phyloP scores from a whole-genome alignment of 2,888 invertebrate species.

The Junonia oenone region DNA sequence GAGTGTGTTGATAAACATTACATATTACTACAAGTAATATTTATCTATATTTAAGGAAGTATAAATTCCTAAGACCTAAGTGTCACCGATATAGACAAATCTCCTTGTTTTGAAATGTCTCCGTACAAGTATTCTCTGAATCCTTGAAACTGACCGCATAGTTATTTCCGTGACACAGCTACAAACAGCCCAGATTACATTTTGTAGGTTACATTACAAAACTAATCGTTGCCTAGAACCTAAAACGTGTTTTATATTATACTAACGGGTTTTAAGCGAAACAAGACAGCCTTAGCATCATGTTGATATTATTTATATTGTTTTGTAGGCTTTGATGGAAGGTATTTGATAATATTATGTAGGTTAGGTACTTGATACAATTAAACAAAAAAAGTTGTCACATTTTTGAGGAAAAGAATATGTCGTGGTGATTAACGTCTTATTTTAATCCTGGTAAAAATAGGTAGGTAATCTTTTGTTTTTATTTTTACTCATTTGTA shows the following conservation, averaged over 20 bases:
- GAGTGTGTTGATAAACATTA: no score
- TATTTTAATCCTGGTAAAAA: no score
- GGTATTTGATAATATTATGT: not conserved
- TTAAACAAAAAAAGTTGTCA: not conserved
- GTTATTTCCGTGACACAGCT: constrained; percentile 31
- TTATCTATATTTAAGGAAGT: not conserved
- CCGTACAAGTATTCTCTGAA: constrained; percentile 15
- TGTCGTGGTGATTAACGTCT: no score
- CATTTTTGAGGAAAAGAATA: no score
- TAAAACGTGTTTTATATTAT: constrained; percentile 16
- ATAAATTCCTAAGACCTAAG: not conserved
- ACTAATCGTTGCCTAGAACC: constrained; percentile 10
- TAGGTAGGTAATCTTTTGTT: no score
- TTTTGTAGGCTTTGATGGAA: not conserved
- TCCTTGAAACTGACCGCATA: constrained; percentile 35
- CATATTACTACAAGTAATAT: no score
- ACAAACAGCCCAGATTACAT: constrained; percentile 11
- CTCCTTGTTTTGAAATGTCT: constrained; percentile 5
- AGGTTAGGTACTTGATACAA: no score
- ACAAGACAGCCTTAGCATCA: constrained; percentile 9
- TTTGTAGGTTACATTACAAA: constrained; percentile 18
- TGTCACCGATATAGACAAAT: not conserved
- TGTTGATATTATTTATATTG: constrained; percentile 8
- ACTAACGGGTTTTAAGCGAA: constrained; percentile 15
- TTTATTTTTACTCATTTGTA: no score